Evolutionary conservation across 2,888 invertebrate genomes (phyloP).

Genomic region (Nomada ferruginata): DNA sequence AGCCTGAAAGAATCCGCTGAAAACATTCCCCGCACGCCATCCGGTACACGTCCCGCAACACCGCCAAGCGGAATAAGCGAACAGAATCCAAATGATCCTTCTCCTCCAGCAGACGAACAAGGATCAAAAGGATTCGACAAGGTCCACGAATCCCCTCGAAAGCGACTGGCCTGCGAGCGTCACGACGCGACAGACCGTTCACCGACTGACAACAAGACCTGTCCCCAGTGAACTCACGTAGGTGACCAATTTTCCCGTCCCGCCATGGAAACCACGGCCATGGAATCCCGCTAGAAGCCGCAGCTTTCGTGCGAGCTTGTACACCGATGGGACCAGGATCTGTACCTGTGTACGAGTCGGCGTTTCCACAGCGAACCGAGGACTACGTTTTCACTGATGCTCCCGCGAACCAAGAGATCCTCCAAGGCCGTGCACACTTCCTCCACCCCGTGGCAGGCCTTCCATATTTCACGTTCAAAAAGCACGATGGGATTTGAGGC

Average conservation of each 20-base stretch:
- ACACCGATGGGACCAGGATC: background rate
- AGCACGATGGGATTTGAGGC: conserved; percentile 77
- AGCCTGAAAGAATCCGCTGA: background rate
- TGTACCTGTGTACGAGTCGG: background rate
- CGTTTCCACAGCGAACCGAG: conserved; percentile 29
- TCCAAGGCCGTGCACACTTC: conserved; percentile 49
- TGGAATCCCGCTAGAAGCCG: conserved; percentile 54
- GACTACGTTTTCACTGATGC: conserved; percentile 62
- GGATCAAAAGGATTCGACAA: conserved; percentile 25
- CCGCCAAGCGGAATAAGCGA: background rate
- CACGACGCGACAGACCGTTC: conserved; percentile 8
- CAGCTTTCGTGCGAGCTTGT: conserved; percentile 42
- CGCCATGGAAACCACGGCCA: conserved; percentile 41
- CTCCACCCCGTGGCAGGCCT: conserved; percentile 43
- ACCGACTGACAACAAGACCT: conserved; percentile 6
- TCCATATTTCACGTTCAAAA: conserved; percentile 75
- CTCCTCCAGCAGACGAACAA: background rate
- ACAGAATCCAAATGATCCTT: background rate
- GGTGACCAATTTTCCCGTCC: conserved; percentile 57
- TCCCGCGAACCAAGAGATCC: conserved; percentile 54
- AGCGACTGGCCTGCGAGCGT: background rate
- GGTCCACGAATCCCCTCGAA: conserved; percentile 4
- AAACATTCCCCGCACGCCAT: background rate
- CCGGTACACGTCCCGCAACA: too few species aligned
- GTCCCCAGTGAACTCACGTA: conserved; percentile 33